A percentile compares a stretch with the other conserved stretches of the same genome.
Conservation (phyloP, 64 coral and sea anemone genomes). For the Catalaphyllia jardinei region DNA sequence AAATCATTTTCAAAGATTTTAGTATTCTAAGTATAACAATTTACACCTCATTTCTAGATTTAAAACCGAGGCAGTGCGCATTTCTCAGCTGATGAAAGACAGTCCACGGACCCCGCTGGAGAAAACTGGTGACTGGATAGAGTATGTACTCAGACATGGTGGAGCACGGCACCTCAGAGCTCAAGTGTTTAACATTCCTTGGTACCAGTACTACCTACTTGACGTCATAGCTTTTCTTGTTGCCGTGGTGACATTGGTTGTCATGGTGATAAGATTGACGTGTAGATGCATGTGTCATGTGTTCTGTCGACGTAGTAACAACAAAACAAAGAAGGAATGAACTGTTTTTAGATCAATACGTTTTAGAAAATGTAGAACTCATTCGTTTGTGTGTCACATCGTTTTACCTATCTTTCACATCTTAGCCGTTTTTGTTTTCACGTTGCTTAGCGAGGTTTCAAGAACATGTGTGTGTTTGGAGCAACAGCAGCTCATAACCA, state of each 20-base stretch:
- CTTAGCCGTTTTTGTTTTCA: no score
- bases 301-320: background rate
- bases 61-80: conserved; percentile 5
- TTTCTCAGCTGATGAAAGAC: conserved; percentile 44
- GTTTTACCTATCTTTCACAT: no score
- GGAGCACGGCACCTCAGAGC: conserved; percentile 27
- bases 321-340: conserved; percentile 42
- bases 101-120: background rate
- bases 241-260: conserved; percentile 18
- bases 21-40: no score
- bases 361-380: no score
- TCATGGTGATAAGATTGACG: conserved; percentile 8
- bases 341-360: background rate
- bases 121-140: conserved; percentile 43
- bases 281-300: conserved; percentile 26
- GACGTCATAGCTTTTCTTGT: conserved; percentile 37
- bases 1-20: no score
- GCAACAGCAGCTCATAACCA: no score
- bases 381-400: no score
- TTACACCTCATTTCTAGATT: conserved; percentile 10
- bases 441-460: no score
- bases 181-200: conserved; percentile 37
- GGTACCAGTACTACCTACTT: conserved; percentile 56
- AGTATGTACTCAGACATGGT: conserved; percentile 47
- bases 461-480: no score